These are phyloP conservation scores for Silvanus unidentatus DNA, from an alignment of 2,888 invertebrate species.

Conservation along the genomic window DNA sequence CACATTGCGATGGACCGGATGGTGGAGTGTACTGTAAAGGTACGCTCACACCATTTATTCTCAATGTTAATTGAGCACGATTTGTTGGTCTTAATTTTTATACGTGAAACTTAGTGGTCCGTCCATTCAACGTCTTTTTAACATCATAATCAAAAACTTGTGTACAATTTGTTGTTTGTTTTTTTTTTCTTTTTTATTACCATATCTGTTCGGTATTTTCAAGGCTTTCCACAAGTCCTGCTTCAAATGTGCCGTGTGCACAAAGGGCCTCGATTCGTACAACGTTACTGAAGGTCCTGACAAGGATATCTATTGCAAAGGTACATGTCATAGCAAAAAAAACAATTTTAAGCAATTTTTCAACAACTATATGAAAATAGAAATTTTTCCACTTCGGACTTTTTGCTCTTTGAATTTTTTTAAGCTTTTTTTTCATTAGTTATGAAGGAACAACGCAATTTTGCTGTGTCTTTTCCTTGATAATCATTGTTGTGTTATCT, in stretches of 20 bases:
- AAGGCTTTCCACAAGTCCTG: conserved; percentile 89
- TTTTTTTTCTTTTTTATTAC: neutral
- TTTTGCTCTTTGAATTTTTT: too few species aligned
- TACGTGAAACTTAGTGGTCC: conserved; percentile 14
- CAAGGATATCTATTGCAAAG: conserved; percentile 95
- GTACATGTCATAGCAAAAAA: conserved; percentile 50
- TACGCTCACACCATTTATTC: conserved; percentile 42
- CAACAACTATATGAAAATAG: too few species aligned
- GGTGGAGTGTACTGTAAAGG: conserved; percentile 89
- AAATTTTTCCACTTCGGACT: too few species aligned
- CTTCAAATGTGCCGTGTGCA: conserved; percentile 86
- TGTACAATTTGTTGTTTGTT: neutral
- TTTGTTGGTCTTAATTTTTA: conserved; percentile 12
- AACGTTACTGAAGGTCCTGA: conserved; percentile 92
- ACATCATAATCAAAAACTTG: neutral
- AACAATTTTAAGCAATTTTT: too few species aligned
- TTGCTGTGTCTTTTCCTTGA: too few species aligned
- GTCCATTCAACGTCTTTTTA: conserved; percentile 1
- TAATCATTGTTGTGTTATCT: conserved; percentile 14
- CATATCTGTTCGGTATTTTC: conserved; percentile 35
- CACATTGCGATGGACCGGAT: conserved; percentile 90
- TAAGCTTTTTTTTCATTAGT: too few species aligned
- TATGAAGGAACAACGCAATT: too few species aligned
- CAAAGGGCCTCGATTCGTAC: conserved; percentile 82
- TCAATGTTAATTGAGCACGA: too few species aligned